Percentiles rank a stretch among this genome's conserved stretches.
Evolutionary conservation across 92 coral and sea anemone species (phyloP).

Genomic region (Epizoanthus scotinus): DNA sequence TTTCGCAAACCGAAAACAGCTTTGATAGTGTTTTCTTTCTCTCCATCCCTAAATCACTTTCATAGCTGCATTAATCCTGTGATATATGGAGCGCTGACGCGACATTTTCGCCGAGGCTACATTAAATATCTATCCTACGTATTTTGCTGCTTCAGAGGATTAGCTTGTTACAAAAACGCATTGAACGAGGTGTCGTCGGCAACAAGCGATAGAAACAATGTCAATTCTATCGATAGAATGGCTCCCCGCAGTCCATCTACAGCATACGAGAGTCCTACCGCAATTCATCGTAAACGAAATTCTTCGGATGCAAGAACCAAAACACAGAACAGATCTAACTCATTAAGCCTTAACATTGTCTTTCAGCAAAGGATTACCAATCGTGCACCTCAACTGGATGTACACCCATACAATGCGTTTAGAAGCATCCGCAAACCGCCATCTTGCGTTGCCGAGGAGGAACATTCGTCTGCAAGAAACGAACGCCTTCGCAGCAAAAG

Average conservation of each 20-base stretch:
- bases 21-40: not conserved
- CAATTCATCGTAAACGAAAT: not conserved
- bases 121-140: conserved; percentile 22
- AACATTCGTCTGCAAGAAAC: not conserved
- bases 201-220: conserved; percentile 10
- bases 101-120: conserved; percentile 31
- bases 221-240: not conserved
- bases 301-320: not conserved
- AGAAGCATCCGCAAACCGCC: not conserved
- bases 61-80: conserved; percentile 34
- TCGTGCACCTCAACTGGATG: not conserved
- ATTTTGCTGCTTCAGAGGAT: conserved; percentile 15
- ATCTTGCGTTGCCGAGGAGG: not conserved
- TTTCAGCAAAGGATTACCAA: not conserved
- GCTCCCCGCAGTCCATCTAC: not conserved
- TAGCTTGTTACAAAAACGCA: conserved; percentile 20
- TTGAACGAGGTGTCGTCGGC: conserved; percentile 27
- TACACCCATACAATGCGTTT: not conserved
- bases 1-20: conserved; percentile 3
- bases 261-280: not conserved
- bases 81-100: conserved; percentile 33
- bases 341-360: not conserved
- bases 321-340: not conserved
- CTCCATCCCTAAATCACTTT: conserved; percentile 22
- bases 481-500: not conserved